A percentile compares a stretch with the other conserved stretches of the same genome.
These are phyloP conservation scores for Saimiri boliviensis DNA, from an alignment of 2,113 vertebrate species.

Conservation along the genomic window DNA sequence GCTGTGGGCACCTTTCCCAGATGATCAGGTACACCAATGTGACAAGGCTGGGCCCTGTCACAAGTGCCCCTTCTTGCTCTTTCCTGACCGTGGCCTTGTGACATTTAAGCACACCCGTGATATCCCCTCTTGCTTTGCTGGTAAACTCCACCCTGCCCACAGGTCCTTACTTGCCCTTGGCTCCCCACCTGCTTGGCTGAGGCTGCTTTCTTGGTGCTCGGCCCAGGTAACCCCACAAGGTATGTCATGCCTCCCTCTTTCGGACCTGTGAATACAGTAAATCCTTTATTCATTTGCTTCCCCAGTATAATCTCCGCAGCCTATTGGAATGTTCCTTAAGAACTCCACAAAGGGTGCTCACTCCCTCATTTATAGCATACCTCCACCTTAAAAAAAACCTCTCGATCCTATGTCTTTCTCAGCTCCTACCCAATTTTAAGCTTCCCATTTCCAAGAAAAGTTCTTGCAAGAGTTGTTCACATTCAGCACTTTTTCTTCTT, in stretches of 20 bases:
- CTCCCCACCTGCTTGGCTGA: not conserved
- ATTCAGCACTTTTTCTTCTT: not conserved
- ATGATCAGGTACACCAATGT: no score
- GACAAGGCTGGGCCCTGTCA: not conserved
- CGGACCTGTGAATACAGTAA: not conserved
- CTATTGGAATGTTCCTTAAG: not conserved
- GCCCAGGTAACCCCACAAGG: no score
- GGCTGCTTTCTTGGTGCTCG: not conserved
- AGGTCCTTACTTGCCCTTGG: not conserved
- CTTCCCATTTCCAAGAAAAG: not conserved
- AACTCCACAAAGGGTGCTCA: not conserved
- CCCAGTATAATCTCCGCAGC: not conserved
- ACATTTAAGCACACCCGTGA: not conserved
- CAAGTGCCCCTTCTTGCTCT: not conserved
- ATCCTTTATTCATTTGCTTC: not conserved
- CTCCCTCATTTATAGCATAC: not conserved
- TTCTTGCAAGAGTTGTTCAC: not conserved
- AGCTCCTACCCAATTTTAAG: not conserved
- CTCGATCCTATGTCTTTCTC: not conserved
- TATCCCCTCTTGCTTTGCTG: not conserved
- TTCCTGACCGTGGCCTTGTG: not conserved
- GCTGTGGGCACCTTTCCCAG: not conserved
- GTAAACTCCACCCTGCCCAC: fast-evolving
- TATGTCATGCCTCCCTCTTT: not conserved
- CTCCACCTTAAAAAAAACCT: not conserved